Evolutionary conservation across 2,113 vertebrate species (phyloP), one percentile per base, ranked within the genome.

Genomic region (Rallus limicola): DNA sequence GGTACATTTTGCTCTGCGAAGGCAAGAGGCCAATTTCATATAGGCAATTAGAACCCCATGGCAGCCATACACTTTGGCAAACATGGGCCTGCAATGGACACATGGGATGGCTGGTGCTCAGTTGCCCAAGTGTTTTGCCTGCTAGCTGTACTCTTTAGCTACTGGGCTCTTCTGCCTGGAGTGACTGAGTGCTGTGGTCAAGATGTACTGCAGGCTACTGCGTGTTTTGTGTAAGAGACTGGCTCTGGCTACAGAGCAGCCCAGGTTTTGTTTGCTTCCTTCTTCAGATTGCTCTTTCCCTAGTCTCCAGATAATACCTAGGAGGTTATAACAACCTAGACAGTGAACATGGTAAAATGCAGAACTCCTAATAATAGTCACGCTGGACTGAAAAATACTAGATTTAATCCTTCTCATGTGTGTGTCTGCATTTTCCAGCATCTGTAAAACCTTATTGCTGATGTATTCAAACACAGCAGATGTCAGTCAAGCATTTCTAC

Each of bases 21-120:
- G 29, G 18, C 55, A 76, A 68, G 26, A 82, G 20, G 18, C 24
- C 40, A 38, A 1, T 63, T 93, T 86, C 16, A 2, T 26, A 15
- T 4, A 48, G 38, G 24, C 42, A 72, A 8, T 52, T 76, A 71
- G 34, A 82, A 58, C 18, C 8, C 65, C 12, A 6, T 10, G 12
- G 56, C 10, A 70, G 17, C 34, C 10, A 9, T 42, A 62, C n/a
- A 9, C 31, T 78, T 88, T 14, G 26, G 53, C 28, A 64, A 85
- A 64, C 2, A 1, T 1, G 23, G 65, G 25, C 23, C 21, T 3
- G 1, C 50, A 20, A n/a, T 50, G 14, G 31, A 34, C 82, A 63
- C 1, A 4, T 3, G 0, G 19, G 8, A 18, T 28, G n/a, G 9
- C 63, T 80, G 67, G 16, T 50, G 31, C 13, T 76, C 4, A 3